These are phyloP conservation scores for Mercenaria mercenaria DNA, from an alignment of 1,140 invertebrate species.

Conservation along the genomic window DNA sequence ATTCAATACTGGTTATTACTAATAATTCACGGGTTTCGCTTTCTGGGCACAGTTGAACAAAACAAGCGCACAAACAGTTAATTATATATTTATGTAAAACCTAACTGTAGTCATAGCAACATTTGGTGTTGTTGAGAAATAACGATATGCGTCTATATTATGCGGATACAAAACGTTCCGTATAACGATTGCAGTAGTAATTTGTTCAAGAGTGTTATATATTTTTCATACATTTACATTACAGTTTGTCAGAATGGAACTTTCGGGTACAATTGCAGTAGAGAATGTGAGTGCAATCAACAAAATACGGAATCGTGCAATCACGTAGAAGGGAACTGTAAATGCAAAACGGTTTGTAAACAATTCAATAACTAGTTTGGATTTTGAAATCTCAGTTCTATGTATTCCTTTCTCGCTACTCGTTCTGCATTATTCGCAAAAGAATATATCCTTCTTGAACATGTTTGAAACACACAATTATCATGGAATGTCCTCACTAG, in stretches of 20 bases:
- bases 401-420: neutral
- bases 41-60: too few species aligned
- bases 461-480: neutral
- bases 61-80: too few species aligned
- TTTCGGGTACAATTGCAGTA: neutral
- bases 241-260: neutral
- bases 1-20: too few species aligned
- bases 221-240: neutral
- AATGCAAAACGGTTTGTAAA: neutral
- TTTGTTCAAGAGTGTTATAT: too few species aligned
- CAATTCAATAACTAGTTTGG: neutral
- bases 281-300: neutral
- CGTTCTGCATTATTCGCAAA: neutral
- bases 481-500: neutral
- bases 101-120: too few species aligned
- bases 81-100: too few species aligned
- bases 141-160: too few species aligned
- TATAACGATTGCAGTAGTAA: too few species aligned
- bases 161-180: too few species aligned
- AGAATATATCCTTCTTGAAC: neutral
- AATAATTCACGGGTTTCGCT: too few species aligned
- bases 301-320: neutral
- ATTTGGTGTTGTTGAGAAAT: too few species aligned
- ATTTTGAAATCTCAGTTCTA: neutral
- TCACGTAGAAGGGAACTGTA: neutral